Percentiles rank a stretch among this genome's conserved stretches.
These are phyloP conservation scores for Andrena bucephala DNA, from an alignment of 2,888 invertebrate genomes.

Conservation along the genomic window DNA sequence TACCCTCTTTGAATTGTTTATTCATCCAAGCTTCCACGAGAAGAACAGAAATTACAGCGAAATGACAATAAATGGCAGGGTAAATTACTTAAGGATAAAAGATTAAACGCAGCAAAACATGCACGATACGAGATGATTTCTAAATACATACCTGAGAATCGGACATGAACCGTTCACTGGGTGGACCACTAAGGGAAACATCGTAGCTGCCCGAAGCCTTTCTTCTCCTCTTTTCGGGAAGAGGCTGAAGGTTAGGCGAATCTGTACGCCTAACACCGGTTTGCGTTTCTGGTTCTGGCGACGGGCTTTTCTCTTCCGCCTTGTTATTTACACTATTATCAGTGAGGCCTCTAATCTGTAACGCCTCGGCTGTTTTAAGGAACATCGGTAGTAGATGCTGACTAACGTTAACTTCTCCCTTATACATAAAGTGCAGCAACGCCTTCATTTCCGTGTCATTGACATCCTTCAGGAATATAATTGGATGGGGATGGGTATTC, in stretches of 20 bases:
- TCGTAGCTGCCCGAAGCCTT: conserved; percentile 90
- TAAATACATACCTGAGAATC: conserved; percentile 88
- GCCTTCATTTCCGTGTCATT: conserved; percentile 95
- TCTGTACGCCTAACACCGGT: conserved; percentile 78
- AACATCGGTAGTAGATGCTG: conserved; percentile 96
- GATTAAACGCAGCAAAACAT: not conserved
- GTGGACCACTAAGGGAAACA: conserved; percentile 87
- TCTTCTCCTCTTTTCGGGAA: conserved; percentile 88
- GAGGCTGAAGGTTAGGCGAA: conserved; percentile 80
- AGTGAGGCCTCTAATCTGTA: conserved; percentile 95
- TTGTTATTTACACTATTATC: conserved; percentile 91
- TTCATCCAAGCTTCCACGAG: not conserved
- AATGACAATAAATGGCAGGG: not conserved
- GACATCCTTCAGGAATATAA: conserved; percentile 97
- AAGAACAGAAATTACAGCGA: not conserved
- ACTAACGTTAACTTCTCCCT: conserved; percentile 96
- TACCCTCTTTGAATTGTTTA: not conserved
- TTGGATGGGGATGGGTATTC: conserved; percentile 95
- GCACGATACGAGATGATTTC: not conserved
- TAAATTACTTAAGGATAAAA: not conserved
- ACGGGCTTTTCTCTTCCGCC: conserved; percentile 79
- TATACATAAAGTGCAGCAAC: conserved; percentile 96
- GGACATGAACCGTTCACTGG: conserved; percentile 88
- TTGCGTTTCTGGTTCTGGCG: conserved; percentile 81
- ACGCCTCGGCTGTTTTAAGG: conserved; percentile 95